A percentile compares a stretch with the other conserved stretches of the same genome.
These are phyloP conservation scores for Urosaurus nigricauda DNA, from an alignment of 2,797 vertebrate genomes.

Conservation along the genomic window DNA sequence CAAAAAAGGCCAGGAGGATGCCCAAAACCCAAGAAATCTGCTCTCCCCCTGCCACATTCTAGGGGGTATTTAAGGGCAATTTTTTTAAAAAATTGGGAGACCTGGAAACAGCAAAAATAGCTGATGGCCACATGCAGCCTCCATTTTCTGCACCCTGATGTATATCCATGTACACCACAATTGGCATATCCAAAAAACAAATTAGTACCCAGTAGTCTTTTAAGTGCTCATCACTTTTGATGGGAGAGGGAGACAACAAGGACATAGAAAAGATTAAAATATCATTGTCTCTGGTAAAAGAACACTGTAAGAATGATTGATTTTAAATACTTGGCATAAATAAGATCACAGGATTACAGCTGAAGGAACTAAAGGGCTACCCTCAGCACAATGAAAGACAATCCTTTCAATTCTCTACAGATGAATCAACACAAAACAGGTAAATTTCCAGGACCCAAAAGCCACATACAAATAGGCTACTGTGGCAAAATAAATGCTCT, in stretches of 20 bases:
- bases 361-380: not conserved
- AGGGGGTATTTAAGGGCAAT: too few species aligned
- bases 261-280: not conserved
- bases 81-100: too few species aligned
- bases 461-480: not conserved
- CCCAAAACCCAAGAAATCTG: too few species aligned
- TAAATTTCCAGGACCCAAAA: not conserved
- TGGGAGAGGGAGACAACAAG: not conserved
- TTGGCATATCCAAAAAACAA: not conserved
- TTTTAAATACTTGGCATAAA: not conserved
- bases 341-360: not conserved
- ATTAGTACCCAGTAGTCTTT: not conserved
- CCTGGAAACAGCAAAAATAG: too few species aligned
- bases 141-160: too few species aligned
- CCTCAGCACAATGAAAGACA: not conserved
- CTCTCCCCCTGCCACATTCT: too few species aligned
- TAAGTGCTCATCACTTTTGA: not conserved
- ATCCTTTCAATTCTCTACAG: not conserved
- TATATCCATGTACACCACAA: not conserved
- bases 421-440: not conserved
- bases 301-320: not conserved
- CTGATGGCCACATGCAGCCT: not conserved
- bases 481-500: not conserved
- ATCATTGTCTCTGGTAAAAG: not conserved
- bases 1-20: too few species aligned